phyloP scores from a whole-genome alignment of 2,797 vertebrate genomes.

The Notolepis coatsorum region DNA sequence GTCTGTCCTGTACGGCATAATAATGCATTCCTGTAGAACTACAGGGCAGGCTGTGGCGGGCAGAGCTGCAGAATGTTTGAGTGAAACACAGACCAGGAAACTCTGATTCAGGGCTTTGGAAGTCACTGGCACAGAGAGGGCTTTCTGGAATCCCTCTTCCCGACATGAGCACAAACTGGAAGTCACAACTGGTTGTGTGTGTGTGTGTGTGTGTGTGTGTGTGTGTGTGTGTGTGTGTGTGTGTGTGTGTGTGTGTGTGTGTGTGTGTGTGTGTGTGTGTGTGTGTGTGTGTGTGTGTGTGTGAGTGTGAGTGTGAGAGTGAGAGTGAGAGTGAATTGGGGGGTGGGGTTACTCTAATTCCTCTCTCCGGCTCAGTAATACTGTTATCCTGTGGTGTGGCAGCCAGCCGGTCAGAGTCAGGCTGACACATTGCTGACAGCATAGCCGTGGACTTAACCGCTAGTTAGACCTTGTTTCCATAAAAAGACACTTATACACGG shows the following conservation, averaged over 20 bases:
- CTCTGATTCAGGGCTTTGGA: constrained; percentile 54
- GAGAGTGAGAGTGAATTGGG: no score
- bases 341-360: constrained; percentile 24
- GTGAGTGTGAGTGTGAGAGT: neutral
- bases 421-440: constrained; percentile 35
- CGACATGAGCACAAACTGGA: constrained; percentile 4
- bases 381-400: constrained; percentile 31
- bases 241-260: constrained; percentile 6
- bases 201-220: constrained; percentile 9
- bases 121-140: constrained; percentile 36
- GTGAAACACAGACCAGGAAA: constrained; percentile 39
- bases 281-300: neutral
- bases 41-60: constrained; percentile 55
- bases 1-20: constrained; percentile 31
- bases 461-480: constrained; percentile 14
- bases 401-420: constrained; percentile 20
- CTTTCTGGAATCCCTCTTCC: constrained; percentile 45
- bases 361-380: constrained; percentile 24
- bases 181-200: constrained; percentile 3
- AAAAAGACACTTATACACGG: neutral
- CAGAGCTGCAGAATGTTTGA: constrained; percentile 51
- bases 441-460: constrained; percentile 2
- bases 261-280: constrained; percentile 3
- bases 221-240: constrained; percentile 2
- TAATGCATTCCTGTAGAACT: constrained; percentile 55